Percentiles rank a stretch among this genome's conserved stretches.
Evolutionary conservation across 2,797 vertebrate species (phyloP).

Genomic region (Menidia menidia): DNA sequence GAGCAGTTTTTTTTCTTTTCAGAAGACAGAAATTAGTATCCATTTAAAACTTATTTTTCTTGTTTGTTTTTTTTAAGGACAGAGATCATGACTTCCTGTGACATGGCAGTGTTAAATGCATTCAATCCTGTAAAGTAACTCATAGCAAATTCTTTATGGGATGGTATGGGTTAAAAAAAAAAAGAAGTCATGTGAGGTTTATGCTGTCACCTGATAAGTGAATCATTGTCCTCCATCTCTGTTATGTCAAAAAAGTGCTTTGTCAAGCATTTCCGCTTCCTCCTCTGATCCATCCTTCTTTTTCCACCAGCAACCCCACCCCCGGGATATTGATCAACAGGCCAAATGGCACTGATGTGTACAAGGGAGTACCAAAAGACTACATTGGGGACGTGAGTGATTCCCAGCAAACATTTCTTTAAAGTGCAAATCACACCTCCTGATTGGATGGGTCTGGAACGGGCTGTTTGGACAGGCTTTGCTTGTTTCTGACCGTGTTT

Average conservation of each 20-base stretch:
- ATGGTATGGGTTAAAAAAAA: too few species aligned
- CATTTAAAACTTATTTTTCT: neutral
- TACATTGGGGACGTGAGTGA: conserved; percentile 88
- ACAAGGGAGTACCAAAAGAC: conserved; percentile 91
- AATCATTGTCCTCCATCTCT: conserved; percentile 11
- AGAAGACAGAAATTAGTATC: neutral
- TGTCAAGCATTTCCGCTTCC: conserved; percentile 51
- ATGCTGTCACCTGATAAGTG: conserved; percentile 22
- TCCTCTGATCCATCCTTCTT: conserved; percentile 5
- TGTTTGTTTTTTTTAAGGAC: neutral
- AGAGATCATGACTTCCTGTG: too few species aligned
- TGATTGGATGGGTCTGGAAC: neutral
- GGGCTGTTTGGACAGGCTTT: neutral
- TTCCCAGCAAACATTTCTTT: neutral
- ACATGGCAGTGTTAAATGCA: too few species aligned
- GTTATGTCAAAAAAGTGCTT: neutral
- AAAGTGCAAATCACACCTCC: neutral
- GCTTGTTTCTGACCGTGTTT: neutral
- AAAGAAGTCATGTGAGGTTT: too few species aligned
- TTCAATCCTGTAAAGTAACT: too few species aligned
- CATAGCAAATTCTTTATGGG: too few species aligned
- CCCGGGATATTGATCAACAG: conserved; percentile 92
- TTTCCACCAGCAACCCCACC: conserved; percentile 92
- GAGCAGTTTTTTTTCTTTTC: neutral
- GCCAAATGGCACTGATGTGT: conserved; percentile 93